phyloP scores from a whole-genome alignment of 2,888 invertebrate genomes.

The Drosophila infuscata region DNA sequence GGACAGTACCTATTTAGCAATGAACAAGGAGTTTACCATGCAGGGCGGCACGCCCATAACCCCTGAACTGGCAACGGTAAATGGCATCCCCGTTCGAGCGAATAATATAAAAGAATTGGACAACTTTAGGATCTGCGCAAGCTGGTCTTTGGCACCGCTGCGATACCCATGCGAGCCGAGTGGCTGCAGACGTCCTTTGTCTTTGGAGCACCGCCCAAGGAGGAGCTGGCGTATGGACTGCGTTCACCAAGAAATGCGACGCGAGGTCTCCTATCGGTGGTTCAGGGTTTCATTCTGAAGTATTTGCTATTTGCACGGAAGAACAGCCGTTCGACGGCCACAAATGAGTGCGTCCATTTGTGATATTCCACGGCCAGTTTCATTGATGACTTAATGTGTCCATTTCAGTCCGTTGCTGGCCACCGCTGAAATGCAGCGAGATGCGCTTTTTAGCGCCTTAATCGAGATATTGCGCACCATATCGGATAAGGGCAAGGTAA shows the following conservation, averaged over 20 bases:
- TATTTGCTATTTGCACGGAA: slow-evolving; percentile 88
- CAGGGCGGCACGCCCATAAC: slow-evolving; percentile 88
- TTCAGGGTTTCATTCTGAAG: slow-evolving; percentile 90
- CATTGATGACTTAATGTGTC: slow-evolving; percentile 6
- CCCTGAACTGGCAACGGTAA: slow-evolving; percentile 88
- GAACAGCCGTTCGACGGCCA: slow-evolving; percentile 47
- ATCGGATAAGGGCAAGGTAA: slow-evolving; percentile 87
- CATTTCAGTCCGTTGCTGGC: slow-evolving; percentile 88
- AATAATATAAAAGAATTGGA: not conserved
- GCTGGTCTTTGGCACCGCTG: slow-evolving; percentile 88
- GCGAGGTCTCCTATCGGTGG: slow-evolving; percentile 87
- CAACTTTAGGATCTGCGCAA: slow-evolving; percentile 87
- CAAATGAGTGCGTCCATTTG: slow-evolving; percentile 72
- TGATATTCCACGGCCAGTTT: not conserved
- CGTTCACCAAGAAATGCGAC: slow-evolving; percentile 89
- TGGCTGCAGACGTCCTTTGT: slow-evolving; percentile 90
- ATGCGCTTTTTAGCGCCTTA: slow-evolving; percentile 89
- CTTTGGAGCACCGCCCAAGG: slow-evolving; percentile 87
- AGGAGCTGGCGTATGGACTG: slow-evolving; percentile 87
- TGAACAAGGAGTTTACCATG: slow-evolving; percentile 85
- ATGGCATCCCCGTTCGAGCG: not conserved
- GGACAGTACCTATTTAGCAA: slow-evolving; percentile 51
- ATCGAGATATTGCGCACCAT: slow-evolving; percentile 91
- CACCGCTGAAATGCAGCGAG: slow-evolving; percentile 88
- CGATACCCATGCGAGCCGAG: slow-evolving; percentile 89